Percentiles rank a stretch among this genome's conserved stretches.
Conservation (phyloP, 1,140 invertebrate species). For the Alviniconcha marisindica region DNA sequence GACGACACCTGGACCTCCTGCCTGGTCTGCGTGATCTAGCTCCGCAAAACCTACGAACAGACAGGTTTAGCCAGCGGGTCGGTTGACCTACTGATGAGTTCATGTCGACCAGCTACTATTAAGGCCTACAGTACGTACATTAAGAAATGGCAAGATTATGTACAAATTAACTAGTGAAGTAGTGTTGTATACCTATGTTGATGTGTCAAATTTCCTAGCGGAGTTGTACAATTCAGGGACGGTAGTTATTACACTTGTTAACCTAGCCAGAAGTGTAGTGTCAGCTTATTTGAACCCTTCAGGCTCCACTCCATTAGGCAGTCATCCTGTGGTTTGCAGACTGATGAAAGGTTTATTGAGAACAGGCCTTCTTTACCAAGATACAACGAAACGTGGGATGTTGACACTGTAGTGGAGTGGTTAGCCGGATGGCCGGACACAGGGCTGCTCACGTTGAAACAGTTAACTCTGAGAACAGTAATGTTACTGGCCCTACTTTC, state of each 20-base stretch:
- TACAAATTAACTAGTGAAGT: not conserved
- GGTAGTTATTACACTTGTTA: not conserved
- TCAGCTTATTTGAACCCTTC: no score
- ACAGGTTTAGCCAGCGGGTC: constrained; percentile 11
- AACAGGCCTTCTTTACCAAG: constrained; percentile 28
- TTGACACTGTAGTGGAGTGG: constrained; percentile 26
- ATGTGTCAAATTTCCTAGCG: constrained; percentile 28
- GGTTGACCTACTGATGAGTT: constrained; percentile 30
- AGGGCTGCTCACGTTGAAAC: constrained; percentile 18
- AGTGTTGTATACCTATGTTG: not conserved
- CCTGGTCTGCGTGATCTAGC: no score
- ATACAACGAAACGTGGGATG: constrained; percentile 36
- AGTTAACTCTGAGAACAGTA: constrained; percentile 27
- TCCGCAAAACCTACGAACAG: not conserved
- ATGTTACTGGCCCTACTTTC: constrained; percentile 42
- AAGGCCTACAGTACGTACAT: constrained; percentile 33
- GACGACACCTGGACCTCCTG: not conserved
- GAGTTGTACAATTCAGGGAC: not conserved
- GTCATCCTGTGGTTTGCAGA: not conserved
- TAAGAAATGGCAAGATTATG: constrained; percentile 34
- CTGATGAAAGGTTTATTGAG: constrained; percentile 39
- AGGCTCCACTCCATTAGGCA: not conserved
- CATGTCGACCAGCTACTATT: constrained; percentile 38
- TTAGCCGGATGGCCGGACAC: not conserved
- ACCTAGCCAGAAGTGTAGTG: not conserved